Evolutionary conservation across 2,797 vertebrate genomes (phyloP).

Genomic region (Mycteria americana): DNA sequence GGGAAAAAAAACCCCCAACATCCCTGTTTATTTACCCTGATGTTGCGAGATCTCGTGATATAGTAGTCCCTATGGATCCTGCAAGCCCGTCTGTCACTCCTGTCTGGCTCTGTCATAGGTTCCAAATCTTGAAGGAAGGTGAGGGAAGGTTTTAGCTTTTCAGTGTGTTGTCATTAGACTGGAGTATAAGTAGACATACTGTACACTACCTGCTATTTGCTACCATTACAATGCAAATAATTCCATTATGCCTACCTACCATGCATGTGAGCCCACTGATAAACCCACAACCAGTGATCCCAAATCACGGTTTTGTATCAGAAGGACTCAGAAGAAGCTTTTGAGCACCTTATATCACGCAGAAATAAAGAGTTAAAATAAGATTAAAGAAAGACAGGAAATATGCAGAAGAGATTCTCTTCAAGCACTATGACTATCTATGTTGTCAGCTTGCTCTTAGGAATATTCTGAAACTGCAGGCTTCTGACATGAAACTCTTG

Average conservation of each 20-base stretch:
- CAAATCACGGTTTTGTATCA: neutral
- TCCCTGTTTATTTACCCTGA: neutral
- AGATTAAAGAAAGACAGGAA: neutral
- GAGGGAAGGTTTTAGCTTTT: neutral
- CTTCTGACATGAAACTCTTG: neutral
- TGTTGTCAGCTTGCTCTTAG: neutral
- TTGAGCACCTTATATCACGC: neutral
- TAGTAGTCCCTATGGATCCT: neutral
- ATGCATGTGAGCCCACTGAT: fast-evolving
- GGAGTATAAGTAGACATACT: neutral
- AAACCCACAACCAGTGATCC: neutral
- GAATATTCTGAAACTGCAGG: neutral
- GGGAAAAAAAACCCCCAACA: no score
- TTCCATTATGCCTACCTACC: neutral
- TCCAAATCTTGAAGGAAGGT: neutral
- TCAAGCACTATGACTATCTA: neutral
- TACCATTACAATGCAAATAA: neutral
- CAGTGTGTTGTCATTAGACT: neutral
- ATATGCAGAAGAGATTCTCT: neutral
- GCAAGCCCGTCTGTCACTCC: neutral
- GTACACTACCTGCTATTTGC: fast-evolving
- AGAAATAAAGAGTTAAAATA: neutral
- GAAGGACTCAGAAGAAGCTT: neutral
- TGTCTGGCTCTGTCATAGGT: neutral
- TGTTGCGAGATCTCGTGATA: neutral